phyloP scores from a whole-genome alignment of 2,113 vertebrate species.

The Raja brachyura region DNA sequence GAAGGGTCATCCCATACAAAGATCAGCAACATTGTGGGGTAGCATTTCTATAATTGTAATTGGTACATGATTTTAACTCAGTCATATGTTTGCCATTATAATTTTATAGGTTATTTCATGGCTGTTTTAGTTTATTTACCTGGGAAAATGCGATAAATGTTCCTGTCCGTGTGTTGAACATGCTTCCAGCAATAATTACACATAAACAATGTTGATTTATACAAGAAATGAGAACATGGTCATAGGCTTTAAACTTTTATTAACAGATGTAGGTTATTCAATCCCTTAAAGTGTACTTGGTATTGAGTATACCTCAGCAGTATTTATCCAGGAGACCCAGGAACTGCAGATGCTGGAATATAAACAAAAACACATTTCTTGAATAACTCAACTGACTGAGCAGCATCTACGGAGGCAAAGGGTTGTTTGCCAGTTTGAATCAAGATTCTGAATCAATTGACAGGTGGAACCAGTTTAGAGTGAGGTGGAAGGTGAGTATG shows the following conservation, averaged over 20 bases:
- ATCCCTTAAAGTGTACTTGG: not conserved
- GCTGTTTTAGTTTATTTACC: not conserved
- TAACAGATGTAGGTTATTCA: not conserved
- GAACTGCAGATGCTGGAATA: no score
- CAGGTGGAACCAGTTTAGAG: no score
- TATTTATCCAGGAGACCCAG: not conserved
- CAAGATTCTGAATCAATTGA: no score
- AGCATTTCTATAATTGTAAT: not conserved
- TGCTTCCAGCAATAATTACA: not conserved
- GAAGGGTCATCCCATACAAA: not conserved
- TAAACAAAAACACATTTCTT: no score
- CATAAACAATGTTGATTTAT: not conserved
- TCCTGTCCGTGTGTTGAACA: not conserved
- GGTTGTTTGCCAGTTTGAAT: no score
- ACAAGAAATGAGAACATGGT: no score
- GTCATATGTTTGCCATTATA: not conserved
- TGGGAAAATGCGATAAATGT: not conserved
- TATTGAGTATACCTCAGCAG: not conserved
- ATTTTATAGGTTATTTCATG: not conserved
- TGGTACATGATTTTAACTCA: not conserved
- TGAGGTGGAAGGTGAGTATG: no score
- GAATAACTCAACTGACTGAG: no score
- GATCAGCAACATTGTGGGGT: not conserved
- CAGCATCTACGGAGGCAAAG: no score
- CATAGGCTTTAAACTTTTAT: not conserved